Conservation (phyloP, 2,113 vertebrate species). For the Actenoides lindsayi region DNA sequence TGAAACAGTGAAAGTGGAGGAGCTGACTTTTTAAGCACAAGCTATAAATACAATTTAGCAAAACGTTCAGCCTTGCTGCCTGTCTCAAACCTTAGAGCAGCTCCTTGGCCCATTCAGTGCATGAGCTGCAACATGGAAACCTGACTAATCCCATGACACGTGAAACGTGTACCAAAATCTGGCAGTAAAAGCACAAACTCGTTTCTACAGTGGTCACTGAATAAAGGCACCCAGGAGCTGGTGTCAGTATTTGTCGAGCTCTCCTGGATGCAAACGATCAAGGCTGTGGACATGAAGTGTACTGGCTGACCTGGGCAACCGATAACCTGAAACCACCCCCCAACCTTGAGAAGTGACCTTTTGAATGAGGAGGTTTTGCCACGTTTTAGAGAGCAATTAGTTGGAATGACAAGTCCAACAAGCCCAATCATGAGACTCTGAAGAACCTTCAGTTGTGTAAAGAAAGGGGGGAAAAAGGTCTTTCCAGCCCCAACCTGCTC, state of each 20-base stretch:
- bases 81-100: neutral
- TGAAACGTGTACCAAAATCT: accelerated
- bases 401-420: neutral
- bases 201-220: accelerated
- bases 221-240: neutral
- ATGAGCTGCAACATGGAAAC: accelerated
- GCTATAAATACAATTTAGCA: neutral
- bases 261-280: neutral
- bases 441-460: neutral
- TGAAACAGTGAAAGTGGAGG: neutral
- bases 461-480: neutral
- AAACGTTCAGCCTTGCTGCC: accelerated
- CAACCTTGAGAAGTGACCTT: neutral
- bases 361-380: neutral
- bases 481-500: neutral
- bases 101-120: accelerated
- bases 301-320: neutral
- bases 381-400: neutral
- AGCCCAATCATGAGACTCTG: accelerated
- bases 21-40: neutral
- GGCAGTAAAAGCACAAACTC: neutral
- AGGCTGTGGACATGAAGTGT: neutral
- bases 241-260: neutral
- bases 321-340: neutral
- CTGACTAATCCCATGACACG: accelerated